Conservation (phyloP, 2,888 invertebrate genomes). For the Erebia ligea region DNA sequence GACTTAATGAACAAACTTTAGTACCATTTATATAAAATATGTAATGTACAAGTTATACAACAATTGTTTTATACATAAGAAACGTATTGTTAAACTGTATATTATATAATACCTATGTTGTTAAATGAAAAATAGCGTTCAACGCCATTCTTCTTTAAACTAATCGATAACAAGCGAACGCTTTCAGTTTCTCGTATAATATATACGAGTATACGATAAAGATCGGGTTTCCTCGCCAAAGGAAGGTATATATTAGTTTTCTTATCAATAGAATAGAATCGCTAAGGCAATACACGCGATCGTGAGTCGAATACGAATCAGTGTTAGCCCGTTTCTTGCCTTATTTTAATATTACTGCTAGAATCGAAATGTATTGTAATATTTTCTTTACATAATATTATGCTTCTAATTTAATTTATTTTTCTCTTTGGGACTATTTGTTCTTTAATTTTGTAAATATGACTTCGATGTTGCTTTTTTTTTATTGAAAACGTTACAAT, state of each 20-base stretch:
- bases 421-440: background rate
- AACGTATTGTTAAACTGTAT: background rate
- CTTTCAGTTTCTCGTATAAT: background rate
- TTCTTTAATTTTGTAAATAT: background rate
- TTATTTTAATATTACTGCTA: slow-evolving; percentile 6
- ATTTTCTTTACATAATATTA: background rate
- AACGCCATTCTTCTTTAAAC: background rate
- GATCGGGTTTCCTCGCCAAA: slow-evolving; percentile 15
- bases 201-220: background rate
- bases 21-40: no score
- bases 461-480: no score
- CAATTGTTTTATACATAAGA: no score
- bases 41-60: no score
- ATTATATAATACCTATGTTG: no score
- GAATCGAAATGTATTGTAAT: background rate
- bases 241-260: slow-evolving; percentile 16
- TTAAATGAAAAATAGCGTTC: background rate
- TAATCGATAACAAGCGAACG: slow-evolving; percentile 5
- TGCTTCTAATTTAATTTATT: no score
- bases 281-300: slow-evolving; percentile 17
- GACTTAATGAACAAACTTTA: no score
- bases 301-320: slow-evolving; percentile 6
- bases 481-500: no score
- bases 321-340: background rate
- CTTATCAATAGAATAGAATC: slow-evolving; percentile 24